These are phyloP conservation scores for Muscidifurax raptorellus DNA, from an alignment of 1,140 invertebrate genomes.

Conservation along the genomic window DNA sequence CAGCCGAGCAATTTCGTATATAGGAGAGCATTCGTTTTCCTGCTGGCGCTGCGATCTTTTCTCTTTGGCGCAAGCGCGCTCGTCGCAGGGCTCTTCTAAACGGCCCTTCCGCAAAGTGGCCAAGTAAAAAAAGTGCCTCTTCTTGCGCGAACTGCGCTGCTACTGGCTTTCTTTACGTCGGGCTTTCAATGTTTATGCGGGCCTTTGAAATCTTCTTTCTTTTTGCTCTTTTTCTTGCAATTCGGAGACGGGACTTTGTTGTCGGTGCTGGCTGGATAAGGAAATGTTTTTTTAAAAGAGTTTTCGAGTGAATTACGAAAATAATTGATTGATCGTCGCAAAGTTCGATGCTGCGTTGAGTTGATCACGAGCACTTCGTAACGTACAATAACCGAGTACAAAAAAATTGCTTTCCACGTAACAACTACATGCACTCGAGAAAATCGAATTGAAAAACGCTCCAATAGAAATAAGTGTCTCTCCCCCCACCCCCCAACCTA, in stretches of 20 bases:
- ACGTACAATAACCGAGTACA: too few relatives aligned
- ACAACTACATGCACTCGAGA: not conserved
- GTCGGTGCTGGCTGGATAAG: not conserved
- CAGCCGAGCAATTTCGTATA: conserved; percentile 47
- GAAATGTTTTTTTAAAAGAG: not conserved
- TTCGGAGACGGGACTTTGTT: not conserved
- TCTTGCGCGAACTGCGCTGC: not conserved
- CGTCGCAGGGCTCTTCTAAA: not conserved
- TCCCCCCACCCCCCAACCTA: not conserved
- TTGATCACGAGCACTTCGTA: too few relatives aligned
- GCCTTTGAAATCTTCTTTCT: not conserved
- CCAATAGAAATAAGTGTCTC: not conserved
- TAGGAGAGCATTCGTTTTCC: conserved; percentile 17
- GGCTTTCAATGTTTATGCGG: not conserved
- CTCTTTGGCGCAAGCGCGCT: not conserved
- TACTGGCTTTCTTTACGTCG: not conserved
- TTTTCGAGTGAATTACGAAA: too few relatives aligned
- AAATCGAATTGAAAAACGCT: not conserved
- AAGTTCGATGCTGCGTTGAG: too few relatives aligned
- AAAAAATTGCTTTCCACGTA: too few relatives aligned
- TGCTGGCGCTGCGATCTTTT: not conserved
- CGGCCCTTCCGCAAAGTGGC: conserved; percentile 10
- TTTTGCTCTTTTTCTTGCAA: not conserved
- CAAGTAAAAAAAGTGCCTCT: conserved; percentile 1
- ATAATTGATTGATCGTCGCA: too few relatives aligned